phyloP scores from a whole-genome alignment of 1,140 invertebrate genomes.

The Drosophila albomicans region DNA sequence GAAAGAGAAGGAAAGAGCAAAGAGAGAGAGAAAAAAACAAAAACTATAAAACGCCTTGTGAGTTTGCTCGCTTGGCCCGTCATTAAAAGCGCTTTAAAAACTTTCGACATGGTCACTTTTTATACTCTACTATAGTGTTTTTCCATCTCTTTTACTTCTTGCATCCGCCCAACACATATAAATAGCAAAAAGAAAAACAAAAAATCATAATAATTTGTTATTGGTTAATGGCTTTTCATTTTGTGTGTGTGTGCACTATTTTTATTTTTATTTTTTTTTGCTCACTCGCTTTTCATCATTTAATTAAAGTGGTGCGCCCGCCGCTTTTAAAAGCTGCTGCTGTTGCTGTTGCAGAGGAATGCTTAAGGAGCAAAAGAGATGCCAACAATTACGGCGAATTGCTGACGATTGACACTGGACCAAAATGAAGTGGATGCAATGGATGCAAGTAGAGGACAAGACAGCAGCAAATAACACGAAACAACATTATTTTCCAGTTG shows the following conservation, averaged over 20 bases:
- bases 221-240: constrained; percentile 77
- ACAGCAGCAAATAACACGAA: constrained; percentile 7
- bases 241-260: constrained; percentile 48
- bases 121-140: background rate
- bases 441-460: too few species aligned
- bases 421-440: background rate
- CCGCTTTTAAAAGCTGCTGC: background rate
- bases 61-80: constrained; percentile 43
- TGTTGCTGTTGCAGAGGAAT: background rate
- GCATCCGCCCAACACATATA: constrained; percentile 13
- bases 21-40: background rate
- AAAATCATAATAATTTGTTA: constrained; percentile 46
- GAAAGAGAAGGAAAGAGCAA: constrained; percentile 3
- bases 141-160: background rate
- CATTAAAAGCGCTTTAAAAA: constrained; percentile 57
- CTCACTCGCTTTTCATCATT: constrained; percentile 66
- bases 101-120: constrained; percentile 34
- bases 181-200: constrained; percentile 36
- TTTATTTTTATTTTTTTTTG: constrained; percentile 22
- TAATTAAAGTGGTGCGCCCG: constrained; percentile 61
- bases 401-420: constrained; percentile 4
- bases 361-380: constrained; percentile 9
- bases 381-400: constrained; percentile 13
- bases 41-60: constrained; percentile 34
- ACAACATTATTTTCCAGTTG: constrained; percentile 6